Conservation (phyloP, 2,797 vertebrate genomes). For the Philypnodon macrostomus region DNA sequence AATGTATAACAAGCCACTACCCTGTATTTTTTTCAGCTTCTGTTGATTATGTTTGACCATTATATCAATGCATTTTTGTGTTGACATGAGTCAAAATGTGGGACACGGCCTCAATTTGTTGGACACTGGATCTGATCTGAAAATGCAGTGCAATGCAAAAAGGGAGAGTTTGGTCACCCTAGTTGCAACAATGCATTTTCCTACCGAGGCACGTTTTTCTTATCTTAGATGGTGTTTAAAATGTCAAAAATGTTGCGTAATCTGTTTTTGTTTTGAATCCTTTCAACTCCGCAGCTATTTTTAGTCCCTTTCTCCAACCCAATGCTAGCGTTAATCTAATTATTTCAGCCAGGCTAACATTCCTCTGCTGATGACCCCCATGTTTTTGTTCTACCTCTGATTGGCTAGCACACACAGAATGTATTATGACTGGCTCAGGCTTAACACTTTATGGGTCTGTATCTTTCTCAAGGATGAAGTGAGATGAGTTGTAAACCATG, state of each 20-base stretch:
- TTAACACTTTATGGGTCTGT: constrained; percentile 28
- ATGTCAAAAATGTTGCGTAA: background rate
- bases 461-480: constrained; percentile 26
- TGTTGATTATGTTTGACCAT: no score
- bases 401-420: background rate
- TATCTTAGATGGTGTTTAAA: no score
- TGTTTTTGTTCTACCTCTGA: constrained; percentile 16
- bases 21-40: no score
- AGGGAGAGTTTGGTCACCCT: no score
- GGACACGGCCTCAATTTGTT: no score
- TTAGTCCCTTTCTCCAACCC: constrained; percentile 9
- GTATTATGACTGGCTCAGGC: constrained; percentile 18
- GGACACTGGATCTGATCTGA: no score
- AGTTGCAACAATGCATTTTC: no score
- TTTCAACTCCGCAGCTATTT: constrained; percentile 23
- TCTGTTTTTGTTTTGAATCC: background rate
- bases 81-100: no score
- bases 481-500: background rate
- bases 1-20: no score
- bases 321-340: constrained; percentile 48
- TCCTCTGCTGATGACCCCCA: constrained; percentile 6
- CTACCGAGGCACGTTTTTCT: no score
- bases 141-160: no score
- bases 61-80: no score
- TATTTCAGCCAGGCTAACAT: constrained; percentile 35